phyloP scores from a whole-genome alignment of 2,113 vertebrate genomes.

The Rallus limicola region DNA sequence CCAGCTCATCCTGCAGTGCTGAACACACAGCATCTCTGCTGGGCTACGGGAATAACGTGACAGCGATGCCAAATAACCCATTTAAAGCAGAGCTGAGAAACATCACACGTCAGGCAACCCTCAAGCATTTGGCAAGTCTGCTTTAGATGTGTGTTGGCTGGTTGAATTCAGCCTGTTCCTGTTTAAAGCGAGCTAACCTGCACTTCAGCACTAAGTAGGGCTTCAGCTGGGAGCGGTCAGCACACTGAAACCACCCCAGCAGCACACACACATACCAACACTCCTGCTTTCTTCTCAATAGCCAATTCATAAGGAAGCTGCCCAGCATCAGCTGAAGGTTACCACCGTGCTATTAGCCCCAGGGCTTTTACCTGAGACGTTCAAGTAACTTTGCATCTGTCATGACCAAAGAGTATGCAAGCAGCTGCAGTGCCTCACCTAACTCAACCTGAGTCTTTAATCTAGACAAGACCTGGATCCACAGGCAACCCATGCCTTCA shows the following conservation, averaged over 20 bases:
- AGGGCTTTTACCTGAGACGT: neutral
- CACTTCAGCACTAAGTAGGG: neutral
- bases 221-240: neutral
- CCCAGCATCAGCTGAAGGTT: neutral
- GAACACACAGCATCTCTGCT: neutral
- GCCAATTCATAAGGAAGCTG: neutral
- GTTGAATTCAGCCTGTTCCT: neutral
- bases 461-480: neutral
- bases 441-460: neutral
- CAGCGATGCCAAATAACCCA: neutral
- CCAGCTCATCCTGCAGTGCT: neutral
- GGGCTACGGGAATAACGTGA: neutral
- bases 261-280: neutral
- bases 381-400: neutral
- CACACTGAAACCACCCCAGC: neutral
- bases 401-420: neutral
- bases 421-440: neutral
- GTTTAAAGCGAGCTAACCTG: neutral
- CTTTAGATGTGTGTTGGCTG: neutral
- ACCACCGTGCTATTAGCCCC: neutral
- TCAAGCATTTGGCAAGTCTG: neutral
- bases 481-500: neutral
- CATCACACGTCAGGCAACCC: neutral
- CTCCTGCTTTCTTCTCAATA: neutral
- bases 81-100: slow-evolving; percentile 2